These are phyloP conservation scores for Geotrypetes seraphini DNA, from an alignment of 2,797 vertebrate genomes.

Conservation along the genomic window DNA sequence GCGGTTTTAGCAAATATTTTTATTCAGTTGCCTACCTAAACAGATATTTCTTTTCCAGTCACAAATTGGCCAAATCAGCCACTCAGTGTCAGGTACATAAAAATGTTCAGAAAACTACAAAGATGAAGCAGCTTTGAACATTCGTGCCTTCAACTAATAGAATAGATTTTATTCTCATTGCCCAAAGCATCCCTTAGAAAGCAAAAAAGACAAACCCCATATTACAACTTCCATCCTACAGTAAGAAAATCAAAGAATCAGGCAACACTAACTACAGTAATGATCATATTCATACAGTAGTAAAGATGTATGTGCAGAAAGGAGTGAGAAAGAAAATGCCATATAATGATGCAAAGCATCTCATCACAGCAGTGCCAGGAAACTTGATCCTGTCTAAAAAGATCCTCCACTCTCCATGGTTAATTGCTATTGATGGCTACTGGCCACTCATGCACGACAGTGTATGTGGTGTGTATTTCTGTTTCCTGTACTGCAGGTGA, in stretches of 20 bases:
- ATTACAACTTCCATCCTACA: constrained; percentile 14
- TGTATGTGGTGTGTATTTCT: constrained; percentile 40
- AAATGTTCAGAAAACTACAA: no score
- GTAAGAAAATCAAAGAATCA: constrained; percentile 9
- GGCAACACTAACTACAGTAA: constrained; percentile 28
- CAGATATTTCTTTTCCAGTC: no score
- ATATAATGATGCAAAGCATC: constrained; percentile 60
- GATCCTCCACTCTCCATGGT: constrained; percentile 49
- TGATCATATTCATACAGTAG: no score
- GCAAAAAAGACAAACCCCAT: constrained; percentile 18
- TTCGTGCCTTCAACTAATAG: no score
- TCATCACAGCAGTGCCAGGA: constrained; percentile 65
- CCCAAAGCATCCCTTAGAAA: neutral
- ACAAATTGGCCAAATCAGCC: no score
- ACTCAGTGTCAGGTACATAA: no score
- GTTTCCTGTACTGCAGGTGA: constrained; percentile 72
- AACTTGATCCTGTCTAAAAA: constrained; percentile 72
- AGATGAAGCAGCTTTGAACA: no score
- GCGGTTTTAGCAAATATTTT: no score
- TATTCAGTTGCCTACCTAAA: no score
- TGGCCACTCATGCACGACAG: constrained; percentile 65
- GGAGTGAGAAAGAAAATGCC: constrained; percentile 47
- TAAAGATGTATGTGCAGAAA: neutral
- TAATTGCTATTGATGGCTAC: constrained; percentile 74
- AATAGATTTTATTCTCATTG: no score